Percentiles rank a stretch among this genome's conserved stretches.
phyloP scores from a whole-genome alignment of 2,113 vertebrate genomes.

The Monopterus albus region DNA sequence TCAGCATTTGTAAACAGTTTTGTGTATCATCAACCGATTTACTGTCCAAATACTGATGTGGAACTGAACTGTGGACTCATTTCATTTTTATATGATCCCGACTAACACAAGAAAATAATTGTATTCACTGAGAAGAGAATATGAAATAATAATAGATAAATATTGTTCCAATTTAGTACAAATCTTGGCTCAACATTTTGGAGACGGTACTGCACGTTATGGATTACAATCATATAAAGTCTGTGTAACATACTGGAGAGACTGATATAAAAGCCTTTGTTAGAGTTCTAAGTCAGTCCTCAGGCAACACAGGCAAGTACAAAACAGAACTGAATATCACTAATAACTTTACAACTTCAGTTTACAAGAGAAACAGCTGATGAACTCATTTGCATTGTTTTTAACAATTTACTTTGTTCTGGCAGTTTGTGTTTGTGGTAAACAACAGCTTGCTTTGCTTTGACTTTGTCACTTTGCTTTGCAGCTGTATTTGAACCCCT shows the following conservation, averaged over 20 bases:
- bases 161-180: background rate
- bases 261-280: background rate
- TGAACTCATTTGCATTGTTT: background rate
- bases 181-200: background rate
- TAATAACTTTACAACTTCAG: too few relatives aligned
- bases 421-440: conserved; percentile 10
- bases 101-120: too few relatives aligned
- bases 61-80: background rate
- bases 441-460: conserved; percentile 18
- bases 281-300: background rate
- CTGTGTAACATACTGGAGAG: background rate
- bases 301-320: background rate
- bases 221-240: background rate
- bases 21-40: background rate
- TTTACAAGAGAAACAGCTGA: background rate
- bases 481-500: conserved; percentile 37
- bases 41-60: conserved; percentile 6
- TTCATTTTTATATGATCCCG: background rate
- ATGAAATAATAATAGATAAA: too few relatives aligned
- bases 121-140: too few relatives aligned
- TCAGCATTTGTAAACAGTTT: conserved; percentile 3
- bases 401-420: conserved; percentile 1
- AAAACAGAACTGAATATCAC: too few relatives aligned
- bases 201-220: too few relatives aligned
- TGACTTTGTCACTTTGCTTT: conserved; percentile 23